phyloP scores from a whole-genome alignment of 2,797 vertebrate genomes.

The Brachyrhaphis roseni region DNA sequence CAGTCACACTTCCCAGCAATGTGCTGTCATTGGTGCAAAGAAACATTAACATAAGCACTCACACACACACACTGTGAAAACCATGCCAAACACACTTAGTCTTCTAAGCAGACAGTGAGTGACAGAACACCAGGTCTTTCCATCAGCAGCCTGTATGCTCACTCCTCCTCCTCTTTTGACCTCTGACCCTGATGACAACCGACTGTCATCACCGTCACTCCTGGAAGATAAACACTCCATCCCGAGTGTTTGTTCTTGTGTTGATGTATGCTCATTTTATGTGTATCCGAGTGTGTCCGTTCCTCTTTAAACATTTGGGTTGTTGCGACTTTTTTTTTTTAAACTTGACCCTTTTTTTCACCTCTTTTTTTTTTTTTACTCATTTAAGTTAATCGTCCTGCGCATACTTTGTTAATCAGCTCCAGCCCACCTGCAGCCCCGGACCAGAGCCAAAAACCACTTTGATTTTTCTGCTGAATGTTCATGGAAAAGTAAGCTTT shows the following conservation, averaged over 20 bases:
- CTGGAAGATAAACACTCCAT: constrained; percentile 74
- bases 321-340: constrained; percentile 13
- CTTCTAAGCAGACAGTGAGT: constrained; percentile 51
- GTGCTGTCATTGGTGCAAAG: constrained; percentile 40
- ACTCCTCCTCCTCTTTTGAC: constrained; percentile 58
- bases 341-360: constrained; percentile 15
- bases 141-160: constrained; percentile 62
- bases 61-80: constrained; percentile 21
- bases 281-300: constrained; percentile 14
- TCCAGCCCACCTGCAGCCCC: constrained; percentile 41
- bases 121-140: constrained; percentile 71
- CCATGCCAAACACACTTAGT: constrained; percentile 53
- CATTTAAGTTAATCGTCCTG: constrained; percentile 16
- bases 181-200: constrained; percentile 79
- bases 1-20: constrained; percentile 54
- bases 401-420: constrained; percentile 27
- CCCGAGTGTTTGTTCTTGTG: constrained; percentile 39
- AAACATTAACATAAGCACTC: constrained; percentile 38
- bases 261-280: constrained; percentile 23
- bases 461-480: constrained; percentile 70
- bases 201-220: constrained; percentile 79
- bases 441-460: constrained; percentile 28
- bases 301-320: constrained; percentile 44
- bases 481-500: constrained; percentile 49
- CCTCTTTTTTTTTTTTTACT: not conserved